These are phyloP conservation scores for Cerastis leucographa DNA, from an alignment of 2,888 invertebrate genomes.

Conservation along the genomic window DNA sequence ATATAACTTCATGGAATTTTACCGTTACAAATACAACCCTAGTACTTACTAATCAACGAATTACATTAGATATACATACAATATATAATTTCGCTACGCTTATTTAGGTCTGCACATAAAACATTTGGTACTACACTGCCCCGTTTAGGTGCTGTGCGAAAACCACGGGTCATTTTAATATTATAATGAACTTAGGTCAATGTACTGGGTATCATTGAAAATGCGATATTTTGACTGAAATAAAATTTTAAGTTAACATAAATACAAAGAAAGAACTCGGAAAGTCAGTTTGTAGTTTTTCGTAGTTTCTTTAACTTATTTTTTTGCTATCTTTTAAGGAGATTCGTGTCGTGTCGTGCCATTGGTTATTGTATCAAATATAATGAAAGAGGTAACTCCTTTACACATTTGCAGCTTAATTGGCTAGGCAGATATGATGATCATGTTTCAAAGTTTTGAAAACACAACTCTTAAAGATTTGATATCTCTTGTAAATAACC, in stretches of 20 bases:
- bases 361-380: no score
- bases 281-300: conserved; percentile 2
- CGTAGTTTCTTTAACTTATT: background rate
- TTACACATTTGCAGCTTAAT: no score
- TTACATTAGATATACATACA: conserved; percentile 58
- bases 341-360: background rate
- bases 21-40: conserved; percentile 36
- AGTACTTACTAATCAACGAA: conserved; percentile 33
- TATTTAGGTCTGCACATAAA: conserved; percentile 43
- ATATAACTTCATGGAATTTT: conserved; percentile 42
- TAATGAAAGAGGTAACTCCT: no score
- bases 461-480: background rate
- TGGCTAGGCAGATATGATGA: no score
- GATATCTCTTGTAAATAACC: background rate
- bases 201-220: conserved; percentile 39
- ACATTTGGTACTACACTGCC: conserved; percentile 21
- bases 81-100: conserved; percentile 51
- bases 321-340: background rate
- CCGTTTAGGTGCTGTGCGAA: conserved; percentile 26
- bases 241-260: background rate
- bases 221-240: conserved; percentile 2
- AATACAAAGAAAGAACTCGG: conserved; percentile 5
- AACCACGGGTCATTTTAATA: conserved; percentile 37
- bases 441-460: background rate
- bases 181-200: conserved; percentile 18